Conservation (phyloP, 2,888 invertebrate species). For the Tetragonisca angustula region DNA sequence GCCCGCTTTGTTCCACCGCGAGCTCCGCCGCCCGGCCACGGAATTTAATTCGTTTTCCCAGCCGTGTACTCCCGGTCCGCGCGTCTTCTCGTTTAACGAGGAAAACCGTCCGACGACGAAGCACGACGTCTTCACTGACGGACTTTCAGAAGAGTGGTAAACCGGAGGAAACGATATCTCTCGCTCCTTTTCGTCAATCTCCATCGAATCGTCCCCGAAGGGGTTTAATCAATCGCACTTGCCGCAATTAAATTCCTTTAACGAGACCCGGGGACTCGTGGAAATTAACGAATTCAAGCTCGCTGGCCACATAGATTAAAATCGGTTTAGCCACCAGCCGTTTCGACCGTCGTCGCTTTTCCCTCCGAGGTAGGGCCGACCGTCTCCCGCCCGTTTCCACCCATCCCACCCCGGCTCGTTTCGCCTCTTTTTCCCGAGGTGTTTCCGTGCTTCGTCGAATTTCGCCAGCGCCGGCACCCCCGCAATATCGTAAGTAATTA, state of each 20-base stretch:
- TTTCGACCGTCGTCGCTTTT: constrained; percentile 32
- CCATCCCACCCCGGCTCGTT: background rate
- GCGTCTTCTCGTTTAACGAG: constrained; percentile 44
- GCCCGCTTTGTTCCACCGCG: constrained; percentile 44
- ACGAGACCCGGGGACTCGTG: constrained; percentile 56
- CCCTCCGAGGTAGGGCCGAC: background rate
- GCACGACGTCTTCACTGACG: constrained; percentile 20
- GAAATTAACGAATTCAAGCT: constrained; percentile 60
- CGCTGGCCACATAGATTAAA: constrained; percentile 63
- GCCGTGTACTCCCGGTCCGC: background rate
- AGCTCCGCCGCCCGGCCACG: constrained; percentile 24
- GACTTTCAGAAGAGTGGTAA: background rate
- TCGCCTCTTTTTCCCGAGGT: constrained; percentile 52
- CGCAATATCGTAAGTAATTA: constrained; percentile 80
- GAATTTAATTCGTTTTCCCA: constrained; percentile 57
- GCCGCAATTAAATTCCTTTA: constrained; percentile 70
- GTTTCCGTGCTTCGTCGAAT: constrained; percentile 58
- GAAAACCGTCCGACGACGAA: constrained; percentile 19
- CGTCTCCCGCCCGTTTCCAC: background rate
- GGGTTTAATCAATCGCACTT: constrained; percentile 68
- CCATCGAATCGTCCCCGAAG: constrained; percentile 41
- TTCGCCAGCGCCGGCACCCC: constrained; percentile 51
- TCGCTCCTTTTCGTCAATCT: constrained; percentile 56
- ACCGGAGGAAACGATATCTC: background rate
- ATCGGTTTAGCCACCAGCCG: constrained; percentile 50